Evolutionary conservation across 2,113 vertebrate species (phyloP).

Genomic region (Lepus timidus): DNA sequence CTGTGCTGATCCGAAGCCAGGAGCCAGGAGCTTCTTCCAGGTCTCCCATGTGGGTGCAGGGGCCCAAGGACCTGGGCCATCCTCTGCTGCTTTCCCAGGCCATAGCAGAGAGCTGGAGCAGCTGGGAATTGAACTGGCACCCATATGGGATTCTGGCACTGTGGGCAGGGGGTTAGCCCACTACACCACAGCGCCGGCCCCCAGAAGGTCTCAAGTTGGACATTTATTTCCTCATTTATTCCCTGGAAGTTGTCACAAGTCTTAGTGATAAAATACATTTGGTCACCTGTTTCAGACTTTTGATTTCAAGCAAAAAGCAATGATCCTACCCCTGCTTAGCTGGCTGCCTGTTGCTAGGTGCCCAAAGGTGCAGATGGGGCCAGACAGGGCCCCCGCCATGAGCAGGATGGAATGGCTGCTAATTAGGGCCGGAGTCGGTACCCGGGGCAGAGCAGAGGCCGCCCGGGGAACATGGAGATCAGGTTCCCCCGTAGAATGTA

Average conservation of each 20-base stretch:
- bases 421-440: constrained; percentile 57
- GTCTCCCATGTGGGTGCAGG: no score
- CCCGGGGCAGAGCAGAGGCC: constrained; percentile 22
- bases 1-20: no score
- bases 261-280: constrained; percentile 12
- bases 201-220: neutral
- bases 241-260: neutral
- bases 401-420: constrained; percentile 62
- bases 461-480: constrained; percentile 62
- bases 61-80: no score
- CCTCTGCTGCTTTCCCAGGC: no score
- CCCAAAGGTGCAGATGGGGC: neutral
- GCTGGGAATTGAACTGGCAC: no score
- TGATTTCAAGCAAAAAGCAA: constrained; percentile 62
- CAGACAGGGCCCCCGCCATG: constrained; percentile 26
- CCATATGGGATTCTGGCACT: no score
- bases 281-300: constrained; percentile 38
- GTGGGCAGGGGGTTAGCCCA: no score
- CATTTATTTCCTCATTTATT: constrained; percentile 33
- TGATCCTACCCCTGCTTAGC: constrained; percentile 54
- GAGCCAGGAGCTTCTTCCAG: no score
- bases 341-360: constrained; percentile 66
- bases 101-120: no score
- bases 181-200: no score
- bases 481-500: constrained; percentile 51